Conservation (phyloP, 2,797 vertebrate genomes). For the Parotocinclus haroldoi region DNA sequence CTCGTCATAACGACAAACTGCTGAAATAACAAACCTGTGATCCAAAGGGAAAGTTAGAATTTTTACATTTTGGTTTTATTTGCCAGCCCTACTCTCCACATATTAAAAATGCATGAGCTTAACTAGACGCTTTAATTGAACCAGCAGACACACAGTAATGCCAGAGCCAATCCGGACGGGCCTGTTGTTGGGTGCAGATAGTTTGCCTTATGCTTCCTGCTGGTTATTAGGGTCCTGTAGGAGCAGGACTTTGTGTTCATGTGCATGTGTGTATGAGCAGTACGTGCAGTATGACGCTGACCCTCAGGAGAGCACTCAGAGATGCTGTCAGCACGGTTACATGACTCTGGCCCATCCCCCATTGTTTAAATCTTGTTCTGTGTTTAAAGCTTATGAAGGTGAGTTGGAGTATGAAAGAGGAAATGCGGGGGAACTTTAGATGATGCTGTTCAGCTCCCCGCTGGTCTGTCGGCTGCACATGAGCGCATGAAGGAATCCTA, state of each 20-base stretch:
- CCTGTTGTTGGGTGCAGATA: no score
- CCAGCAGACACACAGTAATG: no score
- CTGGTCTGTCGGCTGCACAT: conserved; percentile 1
- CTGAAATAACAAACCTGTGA: no score
- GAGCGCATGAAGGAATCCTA: no score
- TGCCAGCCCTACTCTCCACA: no score
- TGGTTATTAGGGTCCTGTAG: neutral
- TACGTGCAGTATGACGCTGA: neutral
- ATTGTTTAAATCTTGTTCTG: neutral
- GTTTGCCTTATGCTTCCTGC: neutral
- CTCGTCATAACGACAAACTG: no score
- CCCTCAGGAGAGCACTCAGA: conserved; percentile 13
- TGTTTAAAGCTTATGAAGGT: conserved; percentile 2
- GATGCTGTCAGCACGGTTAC: conserved; percentile 24
- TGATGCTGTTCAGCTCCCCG: conserved; percentile 10
- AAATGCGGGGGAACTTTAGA: conserved; percentile 21
- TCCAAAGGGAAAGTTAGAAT: no score
- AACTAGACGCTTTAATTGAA: no score
- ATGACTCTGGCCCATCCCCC: no score
- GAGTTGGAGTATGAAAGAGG: conserved; percentile 3
- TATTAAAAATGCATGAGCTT: no score
- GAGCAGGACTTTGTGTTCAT: neutral
- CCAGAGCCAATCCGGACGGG: no score
- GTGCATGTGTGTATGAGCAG: neutral
- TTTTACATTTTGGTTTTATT: no score